Percentiles rank a stretch among this genome's conserved stretches.
These are phyloP conservation scores for Lottia gigantea DNA, from an alignment of 2,888 invertebrate species.

Conservation along the genomic window DNA sequence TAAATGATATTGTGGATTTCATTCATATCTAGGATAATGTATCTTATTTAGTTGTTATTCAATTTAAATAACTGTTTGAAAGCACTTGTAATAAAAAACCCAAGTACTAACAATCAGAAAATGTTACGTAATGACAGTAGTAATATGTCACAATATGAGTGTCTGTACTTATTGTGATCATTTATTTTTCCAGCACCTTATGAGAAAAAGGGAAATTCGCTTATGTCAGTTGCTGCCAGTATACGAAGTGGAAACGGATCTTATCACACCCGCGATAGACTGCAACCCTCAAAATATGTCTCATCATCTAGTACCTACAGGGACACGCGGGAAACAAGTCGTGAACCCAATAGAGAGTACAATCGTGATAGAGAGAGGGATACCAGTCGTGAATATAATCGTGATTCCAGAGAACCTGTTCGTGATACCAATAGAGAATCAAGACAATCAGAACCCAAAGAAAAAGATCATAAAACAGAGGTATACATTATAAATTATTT, in stretches of 20 bases:
- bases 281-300: not conserved
- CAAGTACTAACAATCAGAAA: too few relatives aligned
- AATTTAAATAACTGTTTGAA: too few relatives aligned
- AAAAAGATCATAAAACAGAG: conserved; percentile 47
- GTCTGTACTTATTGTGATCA: too few relatives aligned
- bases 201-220: conserved; percentile 1
- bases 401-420: not conserved
- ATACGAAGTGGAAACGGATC: conserved; percentile 1
- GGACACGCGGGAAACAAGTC: not conserved
- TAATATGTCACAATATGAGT: too few relatives aligned
- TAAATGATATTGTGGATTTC: too few relatives aligned
- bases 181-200: not conserved
- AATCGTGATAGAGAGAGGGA: not conserved
- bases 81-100: too few relatives aligned
- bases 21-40: too few relatives aligned
- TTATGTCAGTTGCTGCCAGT: conserved; percentile 6
- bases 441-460: conserved; percentile 15
- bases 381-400: not conserved
- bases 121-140: too few relatives aligned
- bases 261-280: not conserved
- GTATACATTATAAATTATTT: conserved; percentile 22
- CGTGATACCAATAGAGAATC: not conserved
- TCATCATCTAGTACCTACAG: not conserved
- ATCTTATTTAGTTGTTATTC: too few relatives aligned
- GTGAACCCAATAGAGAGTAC: not conserved